These are phyloP conservation scores for Peromyscus eremicus DNA, from an alignment of 2,797 vertebrate genomes.

Conservation along the genomic window DNA sequence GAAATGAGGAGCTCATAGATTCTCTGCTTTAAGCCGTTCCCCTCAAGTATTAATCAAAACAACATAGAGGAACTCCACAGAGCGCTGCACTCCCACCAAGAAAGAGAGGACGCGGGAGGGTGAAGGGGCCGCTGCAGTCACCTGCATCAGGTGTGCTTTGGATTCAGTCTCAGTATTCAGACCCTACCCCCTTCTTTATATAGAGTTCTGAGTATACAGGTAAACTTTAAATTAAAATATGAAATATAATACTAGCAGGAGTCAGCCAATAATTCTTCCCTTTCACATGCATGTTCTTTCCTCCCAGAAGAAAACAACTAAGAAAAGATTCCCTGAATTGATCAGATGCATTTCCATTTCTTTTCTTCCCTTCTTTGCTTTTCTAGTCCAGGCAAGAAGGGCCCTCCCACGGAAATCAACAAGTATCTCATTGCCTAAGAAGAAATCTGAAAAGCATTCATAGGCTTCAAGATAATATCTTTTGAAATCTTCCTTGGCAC, in stretches of 20 bases:
- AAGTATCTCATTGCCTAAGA: constrained; percentile 42
- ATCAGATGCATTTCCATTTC: not conserved
- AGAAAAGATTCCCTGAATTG: not conserved
- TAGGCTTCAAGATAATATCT: constrained; percentile 51
- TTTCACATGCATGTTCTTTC: constrained; percentile 14
- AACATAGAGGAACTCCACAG: not conserved
- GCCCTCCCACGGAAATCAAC: not conserved
- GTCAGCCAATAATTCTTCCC: constrained; percentile 33
- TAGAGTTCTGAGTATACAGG: not conserved
- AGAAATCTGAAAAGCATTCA: constrained; percentile 27
- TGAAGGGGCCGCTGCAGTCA: not conserved
- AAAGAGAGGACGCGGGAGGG: not conserved
- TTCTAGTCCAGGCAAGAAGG: not conserved
- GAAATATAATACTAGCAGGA: constrained; percentile 39
- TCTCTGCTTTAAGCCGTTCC: not conserved
- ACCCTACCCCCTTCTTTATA: not conserved
- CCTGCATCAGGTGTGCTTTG: constrained; percentile 27
- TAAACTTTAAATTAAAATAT: constrained; percentile 54
- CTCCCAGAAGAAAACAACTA: constrained; percentile 37
- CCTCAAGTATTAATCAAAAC: not conserved
- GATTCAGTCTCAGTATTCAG: constrained; percentile 34
- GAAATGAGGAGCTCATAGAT: not conserved
- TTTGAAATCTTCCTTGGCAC: constrained; percentile 37
- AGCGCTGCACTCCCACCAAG: not conserved
- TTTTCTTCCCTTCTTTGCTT: constrained; percentile 48